Evolutionary conservation across 2,113 vertebrate species (phyloP).

Genomic region (Tyto alba): DNA sequence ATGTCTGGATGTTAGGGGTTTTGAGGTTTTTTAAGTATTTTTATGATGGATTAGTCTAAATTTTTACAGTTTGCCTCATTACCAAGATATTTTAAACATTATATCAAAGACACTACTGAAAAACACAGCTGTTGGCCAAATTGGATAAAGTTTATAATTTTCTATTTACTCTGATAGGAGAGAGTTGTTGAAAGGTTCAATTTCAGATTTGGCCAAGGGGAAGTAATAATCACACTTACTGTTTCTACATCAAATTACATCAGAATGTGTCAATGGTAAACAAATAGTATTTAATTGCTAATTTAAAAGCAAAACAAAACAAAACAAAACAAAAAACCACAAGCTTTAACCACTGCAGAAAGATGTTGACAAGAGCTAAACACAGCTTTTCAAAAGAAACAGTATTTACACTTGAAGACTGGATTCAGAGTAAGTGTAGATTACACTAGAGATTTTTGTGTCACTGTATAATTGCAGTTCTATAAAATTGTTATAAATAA

Average conservation of each 20-base stretch:
- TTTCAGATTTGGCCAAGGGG: not conserved
- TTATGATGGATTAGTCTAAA: not conserved
- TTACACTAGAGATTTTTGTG: not conserved
- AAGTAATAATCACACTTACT: not conserved
- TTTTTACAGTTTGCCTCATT: not conserved
- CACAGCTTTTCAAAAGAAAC: not conserved
- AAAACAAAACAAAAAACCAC: not conserved
- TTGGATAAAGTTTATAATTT: not conserved
- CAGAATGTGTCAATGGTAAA: not conserved
- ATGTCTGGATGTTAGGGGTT: not conserved
- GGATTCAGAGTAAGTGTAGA: not conserved
- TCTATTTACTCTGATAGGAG: not conserved
- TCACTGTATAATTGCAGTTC: fast-evolving
- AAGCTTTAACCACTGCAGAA: not conserved
- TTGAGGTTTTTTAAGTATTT: not conserved
- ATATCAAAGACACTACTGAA: not conserved
- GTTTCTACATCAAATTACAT: not conserved
- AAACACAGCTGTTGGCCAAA: not conserved
- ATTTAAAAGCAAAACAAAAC: not conserved
- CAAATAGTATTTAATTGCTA: not conserved
- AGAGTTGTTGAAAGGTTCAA: not conserved
- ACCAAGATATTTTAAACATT: not conserved
- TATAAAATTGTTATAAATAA: not conserved
- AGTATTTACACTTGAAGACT: not conserved
- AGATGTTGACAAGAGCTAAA: not conserved